Percentiles rank a stretch among this genome's conserved stretches.
Evolutionary conservation across 2,797 vertebrate species (phyloP).

Genomic region (Lepilemur septentrionalis): DNA sequence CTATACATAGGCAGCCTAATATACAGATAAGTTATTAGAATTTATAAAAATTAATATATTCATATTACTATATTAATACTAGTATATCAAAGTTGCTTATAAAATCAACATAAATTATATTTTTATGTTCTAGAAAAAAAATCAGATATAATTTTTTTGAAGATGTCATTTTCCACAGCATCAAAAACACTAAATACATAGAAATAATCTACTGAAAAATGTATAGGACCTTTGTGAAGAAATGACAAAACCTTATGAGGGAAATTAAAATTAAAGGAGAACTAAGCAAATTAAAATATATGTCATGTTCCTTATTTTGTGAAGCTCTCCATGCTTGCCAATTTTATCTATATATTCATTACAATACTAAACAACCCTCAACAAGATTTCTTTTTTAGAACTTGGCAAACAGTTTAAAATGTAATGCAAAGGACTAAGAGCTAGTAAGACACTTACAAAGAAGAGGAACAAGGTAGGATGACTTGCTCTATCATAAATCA

Average conservation of each 20-base stretch:
- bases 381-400: background rate
- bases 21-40: background rate
- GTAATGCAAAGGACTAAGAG: background rate
- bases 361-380: background rate
- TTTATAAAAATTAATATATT: background rate
- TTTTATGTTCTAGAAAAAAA: background rate
- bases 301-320: background rate
- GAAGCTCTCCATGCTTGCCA: background rate
- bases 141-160: background rate
- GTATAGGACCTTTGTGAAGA: background rate
- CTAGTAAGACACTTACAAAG: background rate
- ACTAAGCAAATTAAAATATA: background rate
- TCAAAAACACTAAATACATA: background rate
- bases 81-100: background rate
- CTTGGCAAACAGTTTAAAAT: background rate
- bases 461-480: background rate
- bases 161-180: background rate
- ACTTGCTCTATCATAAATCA: background rate
- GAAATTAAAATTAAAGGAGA: background rate
- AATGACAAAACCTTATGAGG: background rate
- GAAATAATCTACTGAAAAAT: background rate
- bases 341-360: background rate
- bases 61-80: background rate
- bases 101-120: background rate
- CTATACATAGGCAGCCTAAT: background rate